A percentile compares a stretch with the other conserved stretches of the same genome.
These are phyloP conservation scores for Dinothrombium tinctorium DNA, from an alignment of 1,140 invertebrate genomes.

Conservation along the genomic window DNA sequence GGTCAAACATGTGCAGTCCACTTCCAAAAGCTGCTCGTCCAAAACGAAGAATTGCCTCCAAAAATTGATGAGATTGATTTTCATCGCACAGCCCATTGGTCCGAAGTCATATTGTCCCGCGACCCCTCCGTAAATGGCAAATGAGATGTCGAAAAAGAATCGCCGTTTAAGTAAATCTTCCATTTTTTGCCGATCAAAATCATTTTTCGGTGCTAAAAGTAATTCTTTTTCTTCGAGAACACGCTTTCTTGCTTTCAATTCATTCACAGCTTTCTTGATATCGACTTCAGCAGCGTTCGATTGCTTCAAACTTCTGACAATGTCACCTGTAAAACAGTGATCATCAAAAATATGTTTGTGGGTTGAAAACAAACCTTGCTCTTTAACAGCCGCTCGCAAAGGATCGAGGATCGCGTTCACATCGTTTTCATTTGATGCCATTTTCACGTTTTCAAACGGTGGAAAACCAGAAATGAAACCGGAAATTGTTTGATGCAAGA, in stretches of 20 bases:
- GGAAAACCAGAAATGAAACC: no score
- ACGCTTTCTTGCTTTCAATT: slow-evolving; percentile 74
- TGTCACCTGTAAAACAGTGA: slow-evolving; percentile 40
- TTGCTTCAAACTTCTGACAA: slow-evolving; percentile 62
- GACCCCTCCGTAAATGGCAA: slow-evolving; percentile 93
- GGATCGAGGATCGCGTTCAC: slow-evolving; percentile 23
- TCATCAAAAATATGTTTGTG: slow-evolving; percentile 8
- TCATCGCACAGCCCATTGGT: slow-evolving; percentile 96
- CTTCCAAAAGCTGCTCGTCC: slow-evolving; percentile 95
- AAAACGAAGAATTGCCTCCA: slow-evolving; percentile 94
- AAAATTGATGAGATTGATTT: slow-evolving; percentile 69
- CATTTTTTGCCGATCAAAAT: slow-evolving; percentile 77
- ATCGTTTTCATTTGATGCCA: background rate
- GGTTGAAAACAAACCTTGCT: slow-evolving; percentile 38
- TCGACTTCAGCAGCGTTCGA: slow-evolving; percentile 66
- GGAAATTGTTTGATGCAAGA: no score
- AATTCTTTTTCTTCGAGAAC: slow-evolving; percentile 79
- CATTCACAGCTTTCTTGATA: slow-evolving; percentile 73
- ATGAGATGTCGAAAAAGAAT: slow-evolving; percentile 96
- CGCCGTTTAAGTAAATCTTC: slow-evolving; percentile 89
- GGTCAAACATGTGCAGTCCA: slow-evolving; percentile 89
- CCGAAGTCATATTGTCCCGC: slow-evolving; percentile 87
- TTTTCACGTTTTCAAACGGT: no score
- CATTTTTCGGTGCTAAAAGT: slow-evolving; percentile 39
- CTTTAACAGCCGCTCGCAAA: slow-evolving; percentile 58